phyloP scores from a whole-genome alignment of 1,140 invertebrate species.

The Drosophila obscura region DNA sequence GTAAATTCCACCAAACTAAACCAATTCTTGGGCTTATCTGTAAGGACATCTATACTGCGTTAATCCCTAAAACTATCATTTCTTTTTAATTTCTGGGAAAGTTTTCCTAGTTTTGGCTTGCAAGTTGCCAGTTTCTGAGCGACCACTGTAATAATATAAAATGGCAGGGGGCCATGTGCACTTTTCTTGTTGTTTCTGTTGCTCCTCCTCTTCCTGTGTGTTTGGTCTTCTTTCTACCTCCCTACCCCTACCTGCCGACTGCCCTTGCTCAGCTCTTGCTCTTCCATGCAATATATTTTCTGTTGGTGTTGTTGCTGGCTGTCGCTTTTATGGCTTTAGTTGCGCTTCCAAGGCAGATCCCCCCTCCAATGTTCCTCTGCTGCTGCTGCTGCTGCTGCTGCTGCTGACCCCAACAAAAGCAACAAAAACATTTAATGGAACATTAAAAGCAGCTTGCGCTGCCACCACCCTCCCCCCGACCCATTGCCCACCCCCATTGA shows the following conservation, averaged over 20 bases:
- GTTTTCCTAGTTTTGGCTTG: not conserved
- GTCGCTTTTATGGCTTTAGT: conserved; percentile 70
- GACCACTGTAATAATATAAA: conserved; percentile 50
- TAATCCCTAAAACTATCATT: too few relatives aligned
- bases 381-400: conserved; percentile 32
- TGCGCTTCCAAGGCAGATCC: conserved; percentile 51
- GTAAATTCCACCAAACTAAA: too few relatives aligned
- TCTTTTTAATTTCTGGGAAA: not conserved
- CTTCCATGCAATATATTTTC: conserved; percentile 66
- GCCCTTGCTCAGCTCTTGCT: conserved; percentile 27
- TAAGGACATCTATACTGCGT: too few relatives aligned
- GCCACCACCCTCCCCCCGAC: conserved; percentile 30
- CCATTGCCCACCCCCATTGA: conserved; percentile 13
- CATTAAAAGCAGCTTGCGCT: conserved; percentile 77
- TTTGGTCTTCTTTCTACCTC: conserved; percentile 47
- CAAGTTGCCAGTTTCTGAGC: not conserved
- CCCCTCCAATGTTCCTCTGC: conserved; percentile 21
- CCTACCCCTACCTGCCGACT: too few relatives aligned
- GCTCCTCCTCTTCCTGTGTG: conserved; percentile 39
- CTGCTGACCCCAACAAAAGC: conserved; percentile 21
- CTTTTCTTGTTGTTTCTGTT: conserved; percentile 28
- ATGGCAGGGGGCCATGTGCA: conserved; percentile 56
- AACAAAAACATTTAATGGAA: conserved; percentile 62
- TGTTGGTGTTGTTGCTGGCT: conserved; percentile 38
- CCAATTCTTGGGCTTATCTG: too few relatives aligned